Evolutionary conservation across 2,888 invertebrate genomes (phyloP).

Genomic region (Electrophaes corylata): DNA sequence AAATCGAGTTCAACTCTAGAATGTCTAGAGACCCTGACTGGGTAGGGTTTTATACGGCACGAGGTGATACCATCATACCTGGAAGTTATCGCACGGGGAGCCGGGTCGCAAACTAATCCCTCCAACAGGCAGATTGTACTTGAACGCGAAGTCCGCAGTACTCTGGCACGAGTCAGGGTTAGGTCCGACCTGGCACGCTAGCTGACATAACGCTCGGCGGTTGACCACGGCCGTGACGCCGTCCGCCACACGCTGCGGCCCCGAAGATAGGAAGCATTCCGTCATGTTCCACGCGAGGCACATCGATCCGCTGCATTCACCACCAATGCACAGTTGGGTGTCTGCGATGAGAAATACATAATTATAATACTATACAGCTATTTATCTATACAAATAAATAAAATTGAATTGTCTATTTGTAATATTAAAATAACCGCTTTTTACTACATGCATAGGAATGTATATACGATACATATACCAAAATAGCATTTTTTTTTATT

Average conservation of each 20-base stretch:
- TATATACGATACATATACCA: no score
- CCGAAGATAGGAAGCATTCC: conserved; percentile 96
- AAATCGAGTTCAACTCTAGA: no score
- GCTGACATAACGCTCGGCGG: conserved; percentile 95
- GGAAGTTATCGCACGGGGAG: conserved; percentile 99
- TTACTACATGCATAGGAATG: no score
- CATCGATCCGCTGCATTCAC: conserved; percentile 97
- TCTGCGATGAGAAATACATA: conserved; percentile 51
- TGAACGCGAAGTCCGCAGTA: conserved; percentile 92
- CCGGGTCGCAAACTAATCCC: conserved; percentile 96
- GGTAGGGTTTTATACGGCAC: no score
- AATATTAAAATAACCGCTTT: no score
- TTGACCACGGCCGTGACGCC: conserved; percentile 86
- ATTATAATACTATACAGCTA: no score
- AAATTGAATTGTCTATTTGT: no score
- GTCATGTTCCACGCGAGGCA: conserved; percentile 97
- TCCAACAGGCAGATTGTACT: conserved; percentile 88
- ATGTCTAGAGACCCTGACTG: no score
- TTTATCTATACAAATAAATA: no score
- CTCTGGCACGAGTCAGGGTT: conserved; percentile 90
- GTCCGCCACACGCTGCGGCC: conserved; percentile 83
- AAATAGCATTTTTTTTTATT: no score
- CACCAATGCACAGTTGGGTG: conserved; percentile 92
- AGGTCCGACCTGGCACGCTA: conserved; percentile 97
- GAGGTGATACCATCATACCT: conserved; percentile 78